Base-by-base conservation (phyloP, 2,113 vertebrate species). In the Colistium nudipinnis region DNA sequence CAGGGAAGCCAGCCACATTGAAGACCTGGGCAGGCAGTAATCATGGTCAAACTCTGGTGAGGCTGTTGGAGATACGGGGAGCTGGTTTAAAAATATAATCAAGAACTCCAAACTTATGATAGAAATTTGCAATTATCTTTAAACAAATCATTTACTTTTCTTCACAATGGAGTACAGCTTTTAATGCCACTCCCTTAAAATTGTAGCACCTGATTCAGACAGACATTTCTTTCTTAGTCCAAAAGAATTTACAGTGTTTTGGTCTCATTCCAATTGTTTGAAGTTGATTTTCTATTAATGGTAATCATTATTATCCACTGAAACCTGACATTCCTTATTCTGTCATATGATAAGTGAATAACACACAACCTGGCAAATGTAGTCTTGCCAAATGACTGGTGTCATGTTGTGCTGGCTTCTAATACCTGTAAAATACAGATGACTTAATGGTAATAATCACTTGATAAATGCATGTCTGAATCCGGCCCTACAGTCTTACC, bases 1-100 rank as follows among this genome's bases (percentile, higher is more conserved):
- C 86, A 80, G 80, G 76, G 87, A 88, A 82, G 87, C 82, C 86
- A 87, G 89, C 89, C 89, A 89, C 69, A 89, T 86, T 88, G 92
- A 30, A 91, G 89, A 90, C 86, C 90, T 87, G 82, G 88, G 85
- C 87, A 90, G 85, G 90, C 90, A 93, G 92, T 93, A 93, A 92
- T 91, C 90, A 89, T 94, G 93, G 90, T 93, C 93, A 92, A 90
- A 89, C 78, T 87, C 85, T 86, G 88, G 65, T 85, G 78, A 84
- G 84, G 91, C 93, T 94, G 92, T 92, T 85, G 91, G 83, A 92
- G 84, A 93, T 91, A 93, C 47, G 84, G 85, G 89, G 88, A 90
- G 89, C 81, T 74, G 76, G 87, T 91, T 93, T 92, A 88, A 90
- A 87, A 84, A 90, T 80, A 88, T 60, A 62, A 64, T 80, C 74